These are phyloP conservation scores for Leptopilina syphax DNA, from an alignment of 2,888 invertebrate genomes.

Conservation along the genomic window DNA sequence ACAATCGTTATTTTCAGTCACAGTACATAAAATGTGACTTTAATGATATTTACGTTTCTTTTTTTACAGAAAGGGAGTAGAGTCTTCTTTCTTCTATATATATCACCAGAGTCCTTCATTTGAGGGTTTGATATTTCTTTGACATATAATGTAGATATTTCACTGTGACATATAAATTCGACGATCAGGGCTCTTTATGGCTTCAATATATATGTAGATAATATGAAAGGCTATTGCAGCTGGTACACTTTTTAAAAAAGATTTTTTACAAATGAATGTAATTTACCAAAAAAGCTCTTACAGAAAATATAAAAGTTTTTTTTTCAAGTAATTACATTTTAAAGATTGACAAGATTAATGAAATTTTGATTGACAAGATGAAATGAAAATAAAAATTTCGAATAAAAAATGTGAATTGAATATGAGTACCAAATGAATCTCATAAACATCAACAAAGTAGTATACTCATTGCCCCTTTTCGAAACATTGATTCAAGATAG, in stretches of 20 bases:
- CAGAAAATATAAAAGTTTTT: too few species aligned
- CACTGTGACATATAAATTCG: background rate
- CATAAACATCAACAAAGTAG: conserved; percentile 22
- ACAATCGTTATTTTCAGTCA: conserved; percentile 1
- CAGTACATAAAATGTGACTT: conserved; percentile 21
- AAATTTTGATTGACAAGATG: too few species aligned
- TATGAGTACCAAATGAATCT: conserved; percentile 9
- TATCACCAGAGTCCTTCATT: background rate
- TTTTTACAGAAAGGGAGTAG: too few species aligned
- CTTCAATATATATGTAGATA: too few species aligned
- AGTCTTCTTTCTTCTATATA: background rate
- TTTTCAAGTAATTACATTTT: too few species aligned
- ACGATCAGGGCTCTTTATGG: background rate
- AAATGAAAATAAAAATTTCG: too few species aligned
- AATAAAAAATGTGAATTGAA: background rate
- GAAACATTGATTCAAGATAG: conserved; percentile 24
- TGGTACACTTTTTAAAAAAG: too few species aligned
- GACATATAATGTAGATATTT: background rate
- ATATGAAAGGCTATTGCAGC: too few species aligned
- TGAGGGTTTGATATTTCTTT: conserved; percentile 16
- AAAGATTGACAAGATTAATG: too few species aligned
- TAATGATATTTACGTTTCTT: conserved; percentile 14
- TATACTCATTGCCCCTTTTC: background rate
- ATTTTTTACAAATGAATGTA: too few species aligned
- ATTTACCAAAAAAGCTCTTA: too few species aligned